phyloP scores from a whole-genome alignment of 2,797 vertebrate genomes.

The Siniperca undulata region DNA sequence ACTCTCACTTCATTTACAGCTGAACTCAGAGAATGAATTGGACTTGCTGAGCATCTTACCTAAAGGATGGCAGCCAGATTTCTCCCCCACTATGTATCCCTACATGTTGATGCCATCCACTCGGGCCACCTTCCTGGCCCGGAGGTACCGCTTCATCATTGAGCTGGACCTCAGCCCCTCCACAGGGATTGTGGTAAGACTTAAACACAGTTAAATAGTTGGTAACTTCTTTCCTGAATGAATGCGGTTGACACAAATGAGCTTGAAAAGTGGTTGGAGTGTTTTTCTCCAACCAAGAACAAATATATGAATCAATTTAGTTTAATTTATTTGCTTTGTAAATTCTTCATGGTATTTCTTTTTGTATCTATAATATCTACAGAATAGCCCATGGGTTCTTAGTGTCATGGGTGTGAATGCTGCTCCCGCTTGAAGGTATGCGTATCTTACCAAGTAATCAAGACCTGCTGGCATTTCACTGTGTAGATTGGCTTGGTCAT shows the following conservation, averaged over 20 bases:
- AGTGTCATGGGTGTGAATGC: not conserved
- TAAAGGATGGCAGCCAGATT: constrained; percentile 93
- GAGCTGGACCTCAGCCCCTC: constrained; percentile 99
- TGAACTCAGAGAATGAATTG: constrained; percentile 91
- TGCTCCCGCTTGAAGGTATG: not conserved
- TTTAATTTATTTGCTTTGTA: not conserved
- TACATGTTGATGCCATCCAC: constrained; percentile 93
- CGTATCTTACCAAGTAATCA: not conserved
- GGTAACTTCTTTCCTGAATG: not conserved
- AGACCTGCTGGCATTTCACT: not conserved
- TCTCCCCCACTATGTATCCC: constrained; percentile 82
- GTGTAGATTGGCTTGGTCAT: not conserved
- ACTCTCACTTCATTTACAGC: constrained; percentile 73
- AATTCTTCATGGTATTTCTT: not conserved
- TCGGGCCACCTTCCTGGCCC: constrained; percentile 93
- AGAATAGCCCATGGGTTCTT: not conserved
- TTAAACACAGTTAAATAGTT: not conserved
- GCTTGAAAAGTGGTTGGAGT: not conserved
- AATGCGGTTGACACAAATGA: not conserved
- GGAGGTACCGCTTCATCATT: constrained; percentile 96
- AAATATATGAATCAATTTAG: not conserved
- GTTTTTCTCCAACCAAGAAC: not conserved
- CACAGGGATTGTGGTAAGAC: constrained; percentile 96
- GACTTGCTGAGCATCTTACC: constrained; percentile 94
- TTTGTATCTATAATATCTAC: no score